Conservation (phyloP, 2,888 invertebrate species). For the Caenorhabditis afra region DNA sequence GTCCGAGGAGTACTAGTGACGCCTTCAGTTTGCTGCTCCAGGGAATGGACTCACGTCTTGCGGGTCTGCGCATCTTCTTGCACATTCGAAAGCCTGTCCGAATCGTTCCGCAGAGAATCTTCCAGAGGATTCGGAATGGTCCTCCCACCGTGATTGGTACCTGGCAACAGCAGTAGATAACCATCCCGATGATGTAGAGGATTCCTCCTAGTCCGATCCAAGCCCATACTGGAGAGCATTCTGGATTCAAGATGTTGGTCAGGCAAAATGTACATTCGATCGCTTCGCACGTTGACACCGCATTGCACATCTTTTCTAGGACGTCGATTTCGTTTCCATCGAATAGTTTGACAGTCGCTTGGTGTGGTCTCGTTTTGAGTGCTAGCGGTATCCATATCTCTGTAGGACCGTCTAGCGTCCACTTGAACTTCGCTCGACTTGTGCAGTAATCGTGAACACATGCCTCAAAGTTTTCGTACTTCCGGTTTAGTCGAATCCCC, state of each 20-base stretch:
- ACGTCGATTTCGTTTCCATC: no score
- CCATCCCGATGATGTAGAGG: neutral
- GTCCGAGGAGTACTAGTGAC: neutral
- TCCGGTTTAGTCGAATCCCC: neutral
- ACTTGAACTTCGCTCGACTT: neutral
- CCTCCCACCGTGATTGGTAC: constrained; percentile 18
- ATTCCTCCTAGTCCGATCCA: neutral
- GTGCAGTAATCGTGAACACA: constrained; percentile 7
- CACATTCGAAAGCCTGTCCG: no score
- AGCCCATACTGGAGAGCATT: no score
- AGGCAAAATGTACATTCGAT: no score
- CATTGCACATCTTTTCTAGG: no score
- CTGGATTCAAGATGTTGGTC: no score
- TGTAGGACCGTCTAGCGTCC: neutral
- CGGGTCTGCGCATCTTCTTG: no score
- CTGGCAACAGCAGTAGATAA: neutral
- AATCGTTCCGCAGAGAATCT: constrained; percentile 1
- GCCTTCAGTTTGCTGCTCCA: no score
- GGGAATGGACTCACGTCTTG: no score
- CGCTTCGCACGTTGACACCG: no score
- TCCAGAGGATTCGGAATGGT: constrained; percentile 34
- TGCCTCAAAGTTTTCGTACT: neutral
- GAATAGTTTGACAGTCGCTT: neutral
- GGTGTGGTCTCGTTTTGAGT: neutral
- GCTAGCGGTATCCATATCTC: constrained; percentile 8